Evolutionary conservation across 92 coral and sea anemone species (phyloP), one percentile per base, ranked within the genome.

Genomic region (Micromussa lordhowensis): DNA sequence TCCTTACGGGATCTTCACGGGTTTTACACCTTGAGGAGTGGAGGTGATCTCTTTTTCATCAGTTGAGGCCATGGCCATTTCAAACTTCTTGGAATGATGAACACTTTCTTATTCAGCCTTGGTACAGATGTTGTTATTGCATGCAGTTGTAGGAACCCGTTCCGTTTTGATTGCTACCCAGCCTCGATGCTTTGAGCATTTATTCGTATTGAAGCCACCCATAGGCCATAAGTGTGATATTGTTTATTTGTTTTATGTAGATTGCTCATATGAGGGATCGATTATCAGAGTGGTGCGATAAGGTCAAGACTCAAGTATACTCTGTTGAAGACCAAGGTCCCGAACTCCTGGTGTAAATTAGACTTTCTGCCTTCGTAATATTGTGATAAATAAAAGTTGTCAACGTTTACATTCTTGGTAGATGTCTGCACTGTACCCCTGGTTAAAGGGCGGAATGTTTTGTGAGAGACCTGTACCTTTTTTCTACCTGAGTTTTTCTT

Each of bases 241-340:
- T 3, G 10, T 57, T 59, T 55, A 5, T 11, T 63, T 84, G 59
- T 61, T 91, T 70, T 66, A 76, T 44, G 38, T 82, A 98, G 99
- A 96, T 98, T 83, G 94, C 95, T 66, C 94, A 96, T 84, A 96
- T 98, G 99, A 93, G 94, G 70, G 99, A 96, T 57, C 98, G 98
- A 3, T 82, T 98, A 74, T 91, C 98, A 19, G 99, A 94, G 58
- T 98, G 99, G 99, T 96, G 99, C 59, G 99, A 96, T 10, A 98
- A 98, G 51, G 98, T 96, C 79, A 98, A 98, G 93, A 94, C 96
- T 18, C 98, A 95, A 82, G 96, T 95, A 54, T 94, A 96, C 93
- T 92, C 97, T 70, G 99, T 98, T 32, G 99, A 98, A 80, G 99
- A 98, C 84, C 96, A 98, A 88, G 99, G 96, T 69, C 99, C 99